Base-by-base conservation (phyloP, 1,140 invertebrate genomes). In the Coenobita brevimanus region DNA sequence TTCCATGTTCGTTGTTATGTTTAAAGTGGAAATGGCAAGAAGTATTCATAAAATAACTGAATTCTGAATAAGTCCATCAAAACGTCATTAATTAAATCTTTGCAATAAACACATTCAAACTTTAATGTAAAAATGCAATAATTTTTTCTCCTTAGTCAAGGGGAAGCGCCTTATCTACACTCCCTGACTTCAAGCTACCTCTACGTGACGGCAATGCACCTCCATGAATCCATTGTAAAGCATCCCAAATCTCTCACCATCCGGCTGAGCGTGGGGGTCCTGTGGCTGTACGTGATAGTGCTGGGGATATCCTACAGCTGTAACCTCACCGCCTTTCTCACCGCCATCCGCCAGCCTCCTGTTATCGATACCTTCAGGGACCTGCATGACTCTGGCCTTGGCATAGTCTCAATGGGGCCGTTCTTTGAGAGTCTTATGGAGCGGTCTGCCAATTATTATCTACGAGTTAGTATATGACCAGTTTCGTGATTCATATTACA, bases 281-380 rank as follows among this genome's bases (percentile, higher is more conserved):
- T 78, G 41, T 78, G 75, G 75, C 6, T 78, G 41, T 78, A 78
- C 46, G 75, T 27, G 0, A 54, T 54, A 15, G 30, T 78, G 17
- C n/a, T 78, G 3, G 57, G 43, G 1, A 50, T 33, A 24, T 41
- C 41, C 46, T 78, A 78, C 75, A 50, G 75, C 43, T 50, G 21
- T 1, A 78, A 78, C 43, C 43, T 78, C 33, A 78, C 46, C 15
- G 75, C 75, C n/a, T 78, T 78, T 33, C 43, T 78, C 15, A 78
- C 75, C 43, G 46, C 57, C 41, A 78, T n/a, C 13, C 30, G 41
- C n/a, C 17, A 78, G n/a, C 75, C 75, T n/a, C 33, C 8, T 24
- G 41, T 15, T 4, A 54, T 78, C 6, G 46, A 78, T 15, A 54
- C 75, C 21, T 6, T 78, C 15, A 78, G 46, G 41, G 75, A 78